phyloP scores from a whole-genome alignment of 2,113 vertebrate species.

The Ploceus nigricollis region DNA sequence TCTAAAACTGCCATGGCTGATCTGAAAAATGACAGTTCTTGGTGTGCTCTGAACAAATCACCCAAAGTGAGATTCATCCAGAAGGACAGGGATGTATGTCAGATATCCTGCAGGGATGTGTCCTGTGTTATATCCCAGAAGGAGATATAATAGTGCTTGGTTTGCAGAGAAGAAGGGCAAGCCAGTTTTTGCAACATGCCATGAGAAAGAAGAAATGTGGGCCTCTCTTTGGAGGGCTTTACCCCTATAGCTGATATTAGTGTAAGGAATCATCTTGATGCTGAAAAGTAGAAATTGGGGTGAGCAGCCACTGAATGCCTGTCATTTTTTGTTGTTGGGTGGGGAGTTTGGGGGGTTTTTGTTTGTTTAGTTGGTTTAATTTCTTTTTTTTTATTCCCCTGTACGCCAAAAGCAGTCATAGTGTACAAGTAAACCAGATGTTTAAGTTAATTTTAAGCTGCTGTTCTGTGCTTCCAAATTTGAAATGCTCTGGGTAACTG shows the following conservation, averaged over 20 bases:
- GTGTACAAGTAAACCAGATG: not conserved
- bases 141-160: not conserved
- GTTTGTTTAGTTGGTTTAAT: fast-evolving
- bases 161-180: not conserved
- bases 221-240: not conserved
- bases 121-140: not conserved
- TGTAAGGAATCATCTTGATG: not conserved
- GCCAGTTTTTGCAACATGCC: not conserved
- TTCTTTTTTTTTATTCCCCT: not conserved
- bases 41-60: not conserved
- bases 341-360: fast-evolving
- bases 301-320: not conserved
- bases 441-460: not conserved
- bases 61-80: not conserved
- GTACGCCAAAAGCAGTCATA: not conserved
- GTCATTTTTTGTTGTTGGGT: not conserved
- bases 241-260: not conserved
- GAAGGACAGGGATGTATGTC: not conserved
- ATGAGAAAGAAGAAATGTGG: not conserved
- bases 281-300: not conserved
- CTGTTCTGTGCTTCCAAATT: not conserved
- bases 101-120: not conserved
- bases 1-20: not conserved
- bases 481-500: not conserved
- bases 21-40: not conserved